Conservation (phyloP, 2,888 invertebrate genomes). For the Cheilosia variabilis region DNA sequence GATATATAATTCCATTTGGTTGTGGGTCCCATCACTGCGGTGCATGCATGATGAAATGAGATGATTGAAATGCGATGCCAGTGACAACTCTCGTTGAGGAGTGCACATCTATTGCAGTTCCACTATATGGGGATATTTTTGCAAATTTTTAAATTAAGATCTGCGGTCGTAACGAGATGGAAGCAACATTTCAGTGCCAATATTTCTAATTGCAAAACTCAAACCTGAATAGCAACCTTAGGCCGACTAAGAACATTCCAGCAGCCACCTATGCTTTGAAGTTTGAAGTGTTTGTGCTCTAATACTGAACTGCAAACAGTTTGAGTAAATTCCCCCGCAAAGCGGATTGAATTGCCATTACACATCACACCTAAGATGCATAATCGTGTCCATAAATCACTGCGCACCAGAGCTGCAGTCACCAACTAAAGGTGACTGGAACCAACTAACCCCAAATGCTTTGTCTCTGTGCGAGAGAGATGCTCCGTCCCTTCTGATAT, state of each 20-base stretch:
- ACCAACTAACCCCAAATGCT: constrained; percentile 50
- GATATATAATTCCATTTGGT: constrained; percentile 12
- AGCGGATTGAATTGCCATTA: not conserved
- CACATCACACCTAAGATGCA: constrained; percentile 27
- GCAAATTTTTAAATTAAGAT: not conserved
- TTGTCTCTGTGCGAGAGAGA: constrained; percentile 23
- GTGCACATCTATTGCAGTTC: not conserved
- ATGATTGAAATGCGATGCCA: constrained; percentile 24
- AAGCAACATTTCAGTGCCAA: too few species aligned
- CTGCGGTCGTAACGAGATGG: too few species aligned
- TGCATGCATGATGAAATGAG: not conserved
- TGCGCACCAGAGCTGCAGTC: constrained; percentile 25
- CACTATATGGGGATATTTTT: not conserved
- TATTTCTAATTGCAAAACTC: too few species aligned
- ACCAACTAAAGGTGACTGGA: constrained; percentile 49
- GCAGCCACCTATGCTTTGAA: too few species aligned
- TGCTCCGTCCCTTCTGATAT: constrained; percentile 47
- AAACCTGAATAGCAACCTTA: too few species aligned
- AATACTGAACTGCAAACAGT: not conserved
- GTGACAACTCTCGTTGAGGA: not conserved
- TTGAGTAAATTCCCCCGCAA: not conserved
- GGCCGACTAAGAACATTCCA: too few species aligned
- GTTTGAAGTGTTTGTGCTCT: too few species aligned
- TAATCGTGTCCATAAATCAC: constrained; percentile 59
- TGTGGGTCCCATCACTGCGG: not conserved